Evolutionary conservation across 1,140 invertebrate species (phyloP).

Genomic region (Aphis gossypii): DNA sequence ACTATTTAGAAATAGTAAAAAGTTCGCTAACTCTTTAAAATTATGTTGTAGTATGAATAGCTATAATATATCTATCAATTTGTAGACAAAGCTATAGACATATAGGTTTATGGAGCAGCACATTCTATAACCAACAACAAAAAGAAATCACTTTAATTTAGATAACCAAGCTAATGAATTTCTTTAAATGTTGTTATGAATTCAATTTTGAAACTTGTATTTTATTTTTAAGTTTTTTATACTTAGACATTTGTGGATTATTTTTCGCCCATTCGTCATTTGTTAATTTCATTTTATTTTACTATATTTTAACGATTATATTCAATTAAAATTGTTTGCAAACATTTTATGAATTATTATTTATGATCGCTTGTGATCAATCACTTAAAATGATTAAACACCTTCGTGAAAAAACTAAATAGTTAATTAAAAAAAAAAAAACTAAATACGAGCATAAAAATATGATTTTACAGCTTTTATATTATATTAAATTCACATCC

Average conservation of each 20-base stretch:
- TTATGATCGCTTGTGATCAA: background rate
- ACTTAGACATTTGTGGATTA: too few species aligned
- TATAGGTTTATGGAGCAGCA: too few species aligned
- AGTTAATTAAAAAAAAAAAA: too few species aligned
- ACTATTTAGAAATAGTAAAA: too few species aligned
- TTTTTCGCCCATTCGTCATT: background rate
- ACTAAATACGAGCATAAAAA: background rate
- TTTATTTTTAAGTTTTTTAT: background rate
- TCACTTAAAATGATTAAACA: background rate
- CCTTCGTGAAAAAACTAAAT: background rate
- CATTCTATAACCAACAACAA: too few species aligned
- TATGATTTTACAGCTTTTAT: background rate
- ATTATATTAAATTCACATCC: background rate
- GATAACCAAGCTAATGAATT: background rate
- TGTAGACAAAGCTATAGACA: too few species aligned
- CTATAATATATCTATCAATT: too few species aligned
- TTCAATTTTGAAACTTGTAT: background rate
- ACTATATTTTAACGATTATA: background rate
- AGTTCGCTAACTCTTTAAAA: too few species aligned
- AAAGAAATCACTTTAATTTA: background rate
- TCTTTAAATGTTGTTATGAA: background rate
- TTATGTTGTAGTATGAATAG: too few species aligned
- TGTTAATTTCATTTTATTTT: background rate
- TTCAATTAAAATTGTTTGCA: background rate
- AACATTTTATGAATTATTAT: background rate